Conservation (phyloP, 2,113 vertebrate genomes). For the Nibea albiflora region DNA sequence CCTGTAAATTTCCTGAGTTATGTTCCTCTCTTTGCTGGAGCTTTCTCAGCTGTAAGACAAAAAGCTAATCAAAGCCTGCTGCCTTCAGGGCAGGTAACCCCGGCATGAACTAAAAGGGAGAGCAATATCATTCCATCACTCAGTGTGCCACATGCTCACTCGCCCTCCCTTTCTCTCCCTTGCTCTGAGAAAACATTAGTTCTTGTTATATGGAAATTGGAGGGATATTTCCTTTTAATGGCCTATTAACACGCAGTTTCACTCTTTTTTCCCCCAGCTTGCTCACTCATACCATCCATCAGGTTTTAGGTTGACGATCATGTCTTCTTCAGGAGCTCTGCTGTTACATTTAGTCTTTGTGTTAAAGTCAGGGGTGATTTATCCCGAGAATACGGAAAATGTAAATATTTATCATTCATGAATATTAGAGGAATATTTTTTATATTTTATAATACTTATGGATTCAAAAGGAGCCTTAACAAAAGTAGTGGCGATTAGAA, state of each 20-base stretch:
- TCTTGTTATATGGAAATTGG: slow-evolving; percentile 77
- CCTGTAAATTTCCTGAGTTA: slow-evolving; percentile 79
- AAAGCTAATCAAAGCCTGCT: slow-evolving; percentile 89
- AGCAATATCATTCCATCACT: slow-evolving; percentile 90
- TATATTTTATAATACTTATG: background rate
- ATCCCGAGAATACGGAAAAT: background rate
- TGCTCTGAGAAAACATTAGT: slow-evolving; percentile 78
- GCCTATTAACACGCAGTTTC: slow-evolving; percentile 72
- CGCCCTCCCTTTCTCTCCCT: slow-evolving; percentile 51
- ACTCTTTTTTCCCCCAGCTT: slow-evolving; percentile 25
- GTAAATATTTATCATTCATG: background rate
- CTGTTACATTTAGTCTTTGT: slow-evolving; percentile 27
- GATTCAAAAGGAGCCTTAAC: background rate
- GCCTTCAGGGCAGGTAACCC: slow-evolving; percentile 87
- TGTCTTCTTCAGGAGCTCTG: slow-evolving; percentile 30
- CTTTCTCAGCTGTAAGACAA: slow-evolving; percentile 85
- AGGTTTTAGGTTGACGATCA: slow-evolving; percentile 28
- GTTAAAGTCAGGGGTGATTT: background rate
- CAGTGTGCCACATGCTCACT: slow-evolving; percentile 76
- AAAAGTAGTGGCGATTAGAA: background rate
- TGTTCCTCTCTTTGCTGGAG: slow-evolving; percentile 77
- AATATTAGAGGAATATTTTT: background rate
- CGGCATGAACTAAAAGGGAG: slow-evolving; percentile 86
- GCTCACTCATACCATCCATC: slow-evolving; percentile 29
- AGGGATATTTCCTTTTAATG: slow-evolving; percentile 82